phyloP scores from a whole-genome alignment of 2,888 invertebrate species.

The Colletes collaris region DNA sequence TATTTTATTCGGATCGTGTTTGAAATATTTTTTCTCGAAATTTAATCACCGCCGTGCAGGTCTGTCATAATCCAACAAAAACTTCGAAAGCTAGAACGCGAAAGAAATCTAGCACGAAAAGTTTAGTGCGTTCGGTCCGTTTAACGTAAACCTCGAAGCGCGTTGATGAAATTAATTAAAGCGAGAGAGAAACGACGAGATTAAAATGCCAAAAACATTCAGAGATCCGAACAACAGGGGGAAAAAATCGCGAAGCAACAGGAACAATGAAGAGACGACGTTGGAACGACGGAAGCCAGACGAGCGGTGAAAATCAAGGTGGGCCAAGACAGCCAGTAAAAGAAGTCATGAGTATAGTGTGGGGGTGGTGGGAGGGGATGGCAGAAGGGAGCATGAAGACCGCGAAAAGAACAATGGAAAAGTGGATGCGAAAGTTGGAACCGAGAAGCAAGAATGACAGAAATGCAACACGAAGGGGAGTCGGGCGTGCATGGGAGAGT shows the following conservation, averaged over 20 bases:
- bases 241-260: constrained; percentile 16
- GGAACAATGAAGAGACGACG: constrained; percentile 7
- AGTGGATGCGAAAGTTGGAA: constrained; percentile 22
- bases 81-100: background rate
- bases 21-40: too few species aligned
- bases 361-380: background rate
- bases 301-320: constrained; percentile 25
- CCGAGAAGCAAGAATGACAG: constrained; percentile 18
- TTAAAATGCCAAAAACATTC: constrained; percentile 15
- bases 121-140: too few species aligned
- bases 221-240: constrained; percentile 23
- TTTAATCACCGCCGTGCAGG: too few species aligned
- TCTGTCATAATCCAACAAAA: too few species aligned
- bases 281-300: constrained; percentile 2
- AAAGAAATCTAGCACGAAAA: background rate
- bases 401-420: constrained; percentile 44
- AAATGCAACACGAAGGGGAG: background rate
- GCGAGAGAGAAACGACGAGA: constrained; percentile 5
- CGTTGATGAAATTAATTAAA: constrained; percentile 30
- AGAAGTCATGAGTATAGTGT: constrained; percentile 16
- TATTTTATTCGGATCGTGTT: too few species aligned
- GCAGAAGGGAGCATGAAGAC: constrained; percentile 5
- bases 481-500: background rate
- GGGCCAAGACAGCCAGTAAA: constrained; percentile 30
- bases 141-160: background rate